Percentiles rank a stretch among this genome's conserved stretches.
Conservation (phyloP, 2,113 vertebrate species). For the Gorsachius goisagi region DNA sequence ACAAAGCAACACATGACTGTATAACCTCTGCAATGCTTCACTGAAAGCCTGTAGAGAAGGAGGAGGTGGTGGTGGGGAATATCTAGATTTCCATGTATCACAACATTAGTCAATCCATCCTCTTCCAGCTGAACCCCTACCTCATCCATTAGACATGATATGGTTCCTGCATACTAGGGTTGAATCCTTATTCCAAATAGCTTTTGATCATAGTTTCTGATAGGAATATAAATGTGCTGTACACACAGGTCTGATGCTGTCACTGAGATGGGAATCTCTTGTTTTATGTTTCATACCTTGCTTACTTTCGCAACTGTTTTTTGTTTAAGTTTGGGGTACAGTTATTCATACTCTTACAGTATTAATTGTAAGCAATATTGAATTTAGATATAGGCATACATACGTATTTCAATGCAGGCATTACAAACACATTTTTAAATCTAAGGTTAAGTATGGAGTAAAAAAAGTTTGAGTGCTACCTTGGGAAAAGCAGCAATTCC, state of each 20-base stretch:
- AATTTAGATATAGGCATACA: neutral
- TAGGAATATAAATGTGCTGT: neutral
- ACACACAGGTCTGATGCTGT: neutral
- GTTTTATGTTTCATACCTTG: neutral
- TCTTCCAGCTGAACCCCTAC: neutral
- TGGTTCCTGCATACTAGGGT: neutral
- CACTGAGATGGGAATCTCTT: neutral
- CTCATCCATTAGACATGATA: neutral
- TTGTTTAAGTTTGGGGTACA: neutral
- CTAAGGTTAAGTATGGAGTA: neutral
- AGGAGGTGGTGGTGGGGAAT: neutral
- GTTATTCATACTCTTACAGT: neutral
- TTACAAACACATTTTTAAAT: neutral
- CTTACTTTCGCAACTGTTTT: neutral
- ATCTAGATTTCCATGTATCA: neutral
- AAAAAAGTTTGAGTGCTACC: neutral
- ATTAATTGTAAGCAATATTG: neutral
- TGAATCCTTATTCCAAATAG: neutral
- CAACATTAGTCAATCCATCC: neutral
- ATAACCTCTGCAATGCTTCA: neutral
- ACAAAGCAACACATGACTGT: neutral
- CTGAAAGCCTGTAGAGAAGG: neutral
- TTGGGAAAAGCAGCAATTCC: slow-evolving; percentile 24
- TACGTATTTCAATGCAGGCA: neutral
- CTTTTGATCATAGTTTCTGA: neutral